Evolutionary conservation across 2,797 vertebrate species (phyloP).

Genomic region (Arnoldichthys spilopterus): DNA sequence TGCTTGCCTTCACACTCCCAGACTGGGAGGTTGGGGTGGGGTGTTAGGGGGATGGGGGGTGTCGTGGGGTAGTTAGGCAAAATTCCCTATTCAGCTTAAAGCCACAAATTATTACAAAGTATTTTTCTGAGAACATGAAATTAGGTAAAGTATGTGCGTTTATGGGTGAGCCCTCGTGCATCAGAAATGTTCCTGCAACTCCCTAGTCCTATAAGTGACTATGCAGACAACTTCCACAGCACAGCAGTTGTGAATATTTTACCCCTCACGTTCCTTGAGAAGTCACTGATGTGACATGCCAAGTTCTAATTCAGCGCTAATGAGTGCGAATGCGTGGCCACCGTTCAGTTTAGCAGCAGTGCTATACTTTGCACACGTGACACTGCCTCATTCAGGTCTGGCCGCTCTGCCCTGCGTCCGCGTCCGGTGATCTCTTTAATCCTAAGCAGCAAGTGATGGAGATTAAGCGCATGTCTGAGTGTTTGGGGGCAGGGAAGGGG

Average conservation of each 20-base stretch:
- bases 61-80: no score
- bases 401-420: conserved; percentile 13
- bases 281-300: conserved; percentile 23
- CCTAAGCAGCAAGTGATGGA: conserved; percentile 46
- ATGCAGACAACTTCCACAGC: neutral
- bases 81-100: no score
- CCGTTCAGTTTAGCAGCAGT: neutral
- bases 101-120: no score
- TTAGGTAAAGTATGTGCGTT: neutral
- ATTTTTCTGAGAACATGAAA: neutral
- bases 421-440: conserved; percentile 48
- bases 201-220: neutral
- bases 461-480: conserved; percentile 53
- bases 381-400: conserved; percentile 20
- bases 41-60: no score
- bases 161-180: neutral
- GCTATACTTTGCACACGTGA: conserved; percentile 21
- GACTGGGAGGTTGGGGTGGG: neutral
- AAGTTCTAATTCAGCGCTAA: conserved; percentile 39
- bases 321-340: conserved; percentile 6
- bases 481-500: conserved; percentile 34
- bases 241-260: conserved; percentile 15
- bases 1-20: neutral
- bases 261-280: neutral
- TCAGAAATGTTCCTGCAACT: neutral